A percentile compares a stretch with the other conserved stretches of the same genome.
These are phyloP conservation scores for Rissa tridactyla DNA, from an alignment of 2,113 vertebrate genomes.

Conservation along the genomic window DNA sequence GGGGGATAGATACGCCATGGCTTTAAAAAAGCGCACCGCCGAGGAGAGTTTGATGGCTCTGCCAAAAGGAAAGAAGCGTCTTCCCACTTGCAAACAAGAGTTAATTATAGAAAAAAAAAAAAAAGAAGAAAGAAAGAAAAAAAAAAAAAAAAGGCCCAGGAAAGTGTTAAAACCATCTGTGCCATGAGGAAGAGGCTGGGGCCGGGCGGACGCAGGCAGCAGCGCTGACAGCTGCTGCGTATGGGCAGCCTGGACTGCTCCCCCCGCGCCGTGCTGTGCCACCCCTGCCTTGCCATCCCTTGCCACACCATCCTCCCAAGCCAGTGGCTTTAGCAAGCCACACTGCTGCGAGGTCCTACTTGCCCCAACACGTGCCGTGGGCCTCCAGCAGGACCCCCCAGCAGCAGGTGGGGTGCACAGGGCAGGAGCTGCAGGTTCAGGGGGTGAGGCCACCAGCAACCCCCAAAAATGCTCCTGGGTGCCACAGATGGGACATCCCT, in stretches of 20 bases:
- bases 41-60: conserved; percentile 29
- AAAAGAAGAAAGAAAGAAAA: neutral
- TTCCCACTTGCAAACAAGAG: conserved; percentile 53
- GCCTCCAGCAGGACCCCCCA: neutral
- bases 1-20: conserved; percentile 4
- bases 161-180: conserved; percentile 60
- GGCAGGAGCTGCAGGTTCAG: neutral
- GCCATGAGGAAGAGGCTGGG: conserved; percentile 38
- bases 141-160: neutral
- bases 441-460: neutral
- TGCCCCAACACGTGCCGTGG: accelerated
- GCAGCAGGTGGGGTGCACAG: neutral
- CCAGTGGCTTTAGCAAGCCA: neutral
- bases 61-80: conserved; percentile 49
- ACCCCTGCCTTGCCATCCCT: neutral
- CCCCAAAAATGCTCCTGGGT: neutral
- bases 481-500: neutral
- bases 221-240: conserved; percentile 32
- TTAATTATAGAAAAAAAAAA: conserved; percentile 36
- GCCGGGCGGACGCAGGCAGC: conserved; percentile 26
- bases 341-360: neutral
- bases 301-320: accelerated
- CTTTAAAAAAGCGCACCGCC: conserved; percentile 40
- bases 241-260: conserved; percentile 6
- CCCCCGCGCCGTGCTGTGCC: neutral